Base-by-base conservation (phyloP, 2,113 vertebrate genomes). In the Tachysurus fulvidraco region DNA sequence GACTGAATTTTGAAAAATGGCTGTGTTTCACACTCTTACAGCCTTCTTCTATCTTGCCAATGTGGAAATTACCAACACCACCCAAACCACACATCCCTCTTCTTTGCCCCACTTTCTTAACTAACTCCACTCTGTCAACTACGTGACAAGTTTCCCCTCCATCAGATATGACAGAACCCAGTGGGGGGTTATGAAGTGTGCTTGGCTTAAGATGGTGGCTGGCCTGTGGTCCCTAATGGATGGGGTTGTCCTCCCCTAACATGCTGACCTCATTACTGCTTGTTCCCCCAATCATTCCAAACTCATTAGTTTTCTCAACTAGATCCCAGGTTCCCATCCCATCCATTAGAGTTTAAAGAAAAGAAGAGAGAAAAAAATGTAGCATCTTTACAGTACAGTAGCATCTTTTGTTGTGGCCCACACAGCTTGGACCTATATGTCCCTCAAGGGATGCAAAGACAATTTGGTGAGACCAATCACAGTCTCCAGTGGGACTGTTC, bases 171-270 rank as follows among this genome's bases (percentile, higher is more conserved):
- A 95, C 95, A 95, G 95, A 92, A 92, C 87, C 92, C 86, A 91
- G 93, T 91, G 91, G 95, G 92, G 94, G 93, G 93, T 94, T 93
- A 93, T 94, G 93, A 95, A 95, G 95, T 95, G 92, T 94, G 95
- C 94, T 95, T 94, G 92, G 94, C 94, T 92, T 84, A 84, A 93
- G 93, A 93, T 94, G 95, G 91, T 94, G 94, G 94, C 94, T 93
- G 90, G 94, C 95, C 92, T 93, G 95, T 95, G 94, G 94, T 93
- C 91, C 94, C 95, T 94, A 93, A 92, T 94, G 93, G 88, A 93
- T 3, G 91, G 93, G 91, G 86, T 94, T 88, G 81, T 94, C 91
- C 88, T 79, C n/a, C 90, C 86, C 67, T 92, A 93, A 92, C 92
- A 90, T 92, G 93, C 91, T 94, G 93, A 94, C 95, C 93, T 92